Base-by-base conservation (phyloP, 2,797 vertebrate species). In the Anguilla marmorata region DNA sequence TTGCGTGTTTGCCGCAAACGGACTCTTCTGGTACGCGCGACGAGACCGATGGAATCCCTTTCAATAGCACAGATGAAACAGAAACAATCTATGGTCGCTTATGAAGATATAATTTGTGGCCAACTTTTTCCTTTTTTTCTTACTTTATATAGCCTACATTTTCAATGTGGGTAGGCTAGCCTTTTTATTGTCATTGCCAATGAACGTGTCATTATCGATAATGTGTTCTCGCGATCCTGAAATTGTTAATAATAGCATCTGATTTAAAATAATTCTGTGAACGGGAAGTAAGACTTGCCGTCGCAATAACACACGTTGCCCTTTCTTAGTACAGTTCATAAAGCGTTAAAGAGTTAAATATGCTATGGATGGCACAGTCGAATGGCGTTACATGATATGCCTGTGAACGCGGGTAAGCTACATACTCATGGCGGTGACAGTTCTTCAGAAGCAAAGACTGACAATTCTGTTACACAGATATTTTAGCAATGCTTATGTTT, bases 31-130 rank as follows among this genome's bases (percentile, higher is more conserved):
- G 9, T 41, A 48, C 21, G n/a, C 24, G 45, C 19, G 24, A n/a
- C 45, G 79, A 82, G 19, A 82, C 45, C 79, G 5, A n/a, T 50
- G 45, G 79, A 82, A 48, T 82, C 74, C 74, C 69, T 27, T 76
- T 33, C 16, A 8, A 48, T 21, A 50, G 45, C 24, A 6, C 3
- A 1, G 27, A 82, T 50, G n/a, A 82, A 21, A 19, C 79, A 82
- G 19, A 82, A 82, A 41, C 37, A 80, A 24, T 21, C 19, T 19
- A 45, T 19, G 14, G 0, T 48, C 19, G 21, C 41, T 82, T 82
- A 6, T n/a, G 41, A 21, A 82, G 45, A 50, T 8, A 27, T 69
- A 33, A 82, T n/a, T 2, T 50, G 5, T 0, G 11, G 45, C 1
- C 41, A 48, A 24, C 74, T 6, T 79, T 45, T 33, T 1, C 74